phyloP scores from a whole-genome alignment of 2,113 vertebrate species.

The Odontophorus gujanensis region DNA sequence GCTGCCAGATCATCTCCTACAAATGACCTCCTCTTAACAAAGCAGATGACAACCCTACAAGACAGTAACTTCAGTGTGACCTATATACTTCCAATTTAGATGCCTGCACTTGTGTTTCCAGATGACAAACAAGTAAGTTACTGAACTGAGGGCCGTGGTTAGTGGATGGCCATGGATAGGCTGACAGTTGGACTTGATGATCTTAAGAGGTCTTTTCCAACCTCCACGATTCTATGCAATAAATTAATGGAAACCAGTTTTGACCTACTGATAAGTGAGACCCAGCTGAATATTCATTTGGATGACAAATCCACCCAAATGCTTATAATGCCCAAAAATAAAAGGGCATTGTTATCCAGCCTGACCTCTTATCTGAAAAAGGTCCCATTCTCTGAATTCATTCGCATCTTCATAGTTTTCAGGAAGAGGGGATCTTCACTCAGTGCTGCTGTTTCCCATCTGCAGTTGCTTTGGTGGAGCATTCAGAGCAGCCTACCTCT shows the following conservation, averaged over 20 bases:
- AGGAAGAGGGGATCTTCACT: neutral
- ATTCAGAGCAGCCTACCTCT: fast-evolving
- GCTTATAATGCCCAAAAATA: neutral
- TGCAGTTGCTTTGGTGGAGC: neutral
- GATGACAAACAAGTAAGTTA: fast-evolving
- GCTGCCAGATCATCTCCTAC: neutral
- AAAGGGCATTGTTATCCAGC: neutral
- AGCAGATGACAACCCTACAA: neutral
- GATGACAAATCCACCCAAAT: neutral
- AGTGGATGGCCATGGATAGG: too few species aligned
- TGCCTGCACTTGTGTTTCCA: neutral
- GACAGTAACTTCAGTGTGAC: slow-evolving; percentile 5
- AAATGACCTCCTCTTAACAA: slow-evolving; percentile 23
- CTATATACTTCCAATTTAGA: neutral
- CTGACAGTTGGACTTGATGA: too few species aligned
- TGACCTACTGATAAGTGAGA: fast-evolving
- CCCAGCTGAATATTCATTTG: neutral
- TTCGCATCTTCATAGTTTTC: fast-evolving
- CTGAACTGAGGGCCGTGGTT: too few species aligned
- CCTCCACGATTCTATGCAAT: neutral
- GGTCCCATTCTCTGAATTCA: neutral
- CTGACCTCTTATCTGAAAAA: neutral
- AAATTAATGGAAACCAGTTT: neutral
- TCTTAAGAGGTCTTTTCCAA: too few species aligned
- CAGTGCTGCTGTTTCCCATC: neutral